A percentile compares a stretch with the other conserved stretches of the same genome.
These are phyloP conservation scores for Athripsodes cinereus DNA, from an alignment of 2,888 invertebrate species.

Conservation along the genomic window DNA sequence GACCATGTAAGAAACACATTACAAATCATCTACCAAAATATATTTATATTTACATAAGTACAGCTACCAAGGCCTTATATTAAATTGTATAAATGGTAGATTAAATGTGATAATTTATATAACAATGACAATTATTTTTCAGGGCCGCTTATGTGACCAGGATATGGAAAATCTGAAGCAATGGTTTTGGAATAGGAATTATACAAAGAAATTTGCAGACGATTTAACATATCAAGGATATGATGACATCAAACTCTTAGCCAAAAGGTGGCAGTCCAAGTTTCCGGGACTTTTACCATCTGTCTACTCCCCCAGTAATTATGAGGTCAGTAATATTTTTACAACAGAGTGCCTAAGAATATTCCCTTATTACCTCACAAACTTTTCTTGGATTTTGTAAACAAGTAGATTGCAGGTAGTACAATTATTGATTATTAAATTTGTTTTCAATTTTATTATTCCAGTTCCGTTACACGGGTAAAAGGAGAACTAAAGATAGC, in stretches of 20 bases:
- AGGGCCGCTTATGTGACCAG: constrained; percentile 57
- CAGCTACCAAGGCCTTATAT: too few species aligned
- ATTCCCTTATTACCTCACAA: too few species aligned
- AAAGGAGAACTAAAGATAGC: constrained; percentile 52
- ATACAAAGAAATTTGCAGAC: constrained; percentile 53
- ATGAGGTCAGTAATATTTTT: constrained; percentile 52
- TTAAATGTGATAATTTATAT: too few species aligned
- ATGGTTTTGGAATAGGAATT: constrained; percentile 61
- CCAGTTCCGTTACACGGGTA: constrained; percentile 59
- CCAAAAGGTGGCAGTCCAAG: constrained; percentile 58
- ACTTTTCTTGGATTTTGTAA: too few species aligned
- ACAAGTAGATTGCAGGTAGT: too few species aligned
- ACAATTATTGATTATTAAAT: too few species aligned
- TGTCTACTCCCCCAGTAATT: constrained; percentile 46
- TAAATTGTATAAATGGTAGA: too few species aligned
- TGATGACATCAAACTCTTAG: constrained; percentile 61
- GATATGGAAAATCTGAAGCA: constrained; percentile 60
- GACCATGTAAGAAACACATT: constrained; percentile 39
- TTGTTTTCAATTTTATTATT: not conserved
- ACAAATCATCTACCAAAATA: too few species aligned
- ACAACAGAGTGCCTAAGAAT: too few species aligned
- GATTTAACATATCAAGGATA: constrained; percentile 57
- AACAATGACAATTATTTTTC: constrained; percentile 18
- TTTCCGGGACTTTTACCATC: constrained; percentile 57
- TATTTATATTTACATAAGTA: too few species aligned